Evolutionary conservation across 2,113 vertebrate genomes (phyloP), one percentile per base, ranked within the genome.

Genomic region (Nothobranchius kuhntae): DNA sequence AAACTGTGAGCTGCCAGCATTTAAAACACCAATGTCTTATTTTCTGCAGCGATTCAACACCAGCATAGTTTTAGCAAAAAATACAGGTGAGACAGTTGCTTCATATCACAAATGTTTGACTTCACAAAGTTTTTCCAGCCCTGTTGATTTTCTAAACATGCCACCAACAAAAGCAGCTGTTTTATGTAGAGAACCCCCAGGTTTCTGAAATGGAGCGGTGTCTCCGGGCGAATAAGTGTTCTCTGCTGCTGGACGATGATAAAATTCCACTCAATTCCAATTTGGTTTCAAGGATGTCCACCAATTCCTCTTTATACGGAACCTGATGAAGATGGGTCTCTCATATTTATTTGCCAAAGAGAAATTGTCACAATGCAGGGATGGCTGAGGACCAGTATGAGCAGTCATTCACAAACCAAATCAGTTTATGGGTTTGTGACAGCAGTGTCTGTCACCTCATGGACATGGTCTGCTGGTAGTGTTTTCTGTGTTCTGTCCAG

Each of bases 171-270:
- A 15, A 53, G 53, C 48, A 40, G 38, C 4, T 58, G 42, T 40
- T 40, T 1, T 40, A 40, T 1, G 9, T 7, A 8, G 38, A 58
- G 13, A 9, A 13, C 38, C 48, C 9, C 5, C 42, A 36, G 44
- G 45, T 26, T 9, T 54, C 2, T 55, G 63, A 24, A 24, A 13
- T 8, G 26, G 5, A 48, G 10, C 2, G 2, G 12, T 56, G 40
- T 24, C 35, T 67, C 14, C 44, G 36, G 53, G 64, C 53, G 48
- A 55, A 13, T 1, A 47, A 47, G 36, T 13, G 4, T 12, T 44
- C 38, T 12, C 40, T 44, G 62, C 62, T 55, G 52, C 63, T 55
- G 42, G 17, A 42, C 9, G 51, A 24, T 54, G 64, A 38, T 53
- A 53, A 53, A 26, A 52, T 42, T 15, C 8, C 36, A 53, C 21